These are phyloP conservation scores for Pristionchus mayeri DNA, from an alignment of 2,888 invertebrate species.

Conservation along the genomic window DNA sequence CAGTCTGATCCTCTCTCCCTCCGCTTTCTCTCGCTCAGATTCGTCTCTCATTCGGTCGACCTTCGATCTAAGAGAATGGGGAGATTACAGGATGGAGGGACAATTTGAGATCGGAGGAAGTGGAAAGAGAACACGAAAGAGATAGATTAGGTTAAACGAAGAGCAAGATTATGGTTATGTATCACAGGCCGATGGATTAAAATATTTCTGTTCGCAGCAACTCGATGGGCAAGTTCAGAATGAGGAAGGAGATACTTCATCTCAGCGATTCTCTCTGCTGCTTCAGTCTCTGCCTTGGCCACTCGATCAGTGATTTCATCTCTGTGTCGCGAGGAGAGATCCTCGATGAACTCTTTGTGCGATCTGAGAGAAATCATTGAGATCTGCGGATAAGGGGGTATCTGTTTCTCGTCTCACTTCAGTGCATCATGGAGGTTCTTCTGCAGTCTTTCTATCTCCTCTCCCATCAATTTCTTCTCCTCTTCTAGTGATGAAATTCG, in stretches of 20 bases:
- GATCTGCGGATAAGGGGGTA: background rate
- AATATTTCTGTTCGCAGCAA: no score
- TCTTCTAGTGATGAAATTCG: constrained; percentile 37
- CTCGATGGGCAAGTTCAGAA: no score
- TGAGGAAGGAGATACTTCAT: background rate
- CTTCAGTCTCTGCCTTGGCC: constrained; percentile 37
- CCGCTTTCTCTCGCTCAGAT: constrained; percentile 36
- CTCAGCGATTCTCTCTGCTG: constrained; percentile 43
- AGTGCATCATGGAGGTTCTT: constrained; percentile 35
- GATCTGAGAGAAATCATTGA: constrained; percentile 48
- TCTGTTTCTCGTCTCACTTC: background rate
- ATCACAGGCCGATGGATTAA: background rate
- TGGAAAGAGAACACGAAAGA: background rate
- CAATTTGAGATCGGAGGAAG: no score
- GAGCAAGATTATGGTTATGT: no score
- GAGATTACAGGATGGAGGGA: no score
- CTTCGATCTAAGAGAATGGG: background rate
- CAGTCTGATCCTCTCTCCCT: background rate
- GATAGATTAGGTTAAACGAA: background rate
- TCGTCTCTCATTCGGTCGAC: constrained; percentile 42
- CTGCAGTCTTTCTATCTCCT: constrained; percentile 43
- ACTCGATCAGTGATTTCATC: constrained; percentile 54
- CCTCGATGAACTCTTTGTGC: constrained; percentile 66
- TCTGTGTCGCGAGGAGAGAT: constrained; percentile 58
- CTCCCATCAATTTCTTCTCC: constrained; percentile 26